Percentiles rank a stretch among this genome's conserved stretches.
These are phyloP conservation scores for Thalassarche chlororhynchos DNA, from an alignment of 2,113 vertebrate species.

Conservation along the genomic window DNA sequence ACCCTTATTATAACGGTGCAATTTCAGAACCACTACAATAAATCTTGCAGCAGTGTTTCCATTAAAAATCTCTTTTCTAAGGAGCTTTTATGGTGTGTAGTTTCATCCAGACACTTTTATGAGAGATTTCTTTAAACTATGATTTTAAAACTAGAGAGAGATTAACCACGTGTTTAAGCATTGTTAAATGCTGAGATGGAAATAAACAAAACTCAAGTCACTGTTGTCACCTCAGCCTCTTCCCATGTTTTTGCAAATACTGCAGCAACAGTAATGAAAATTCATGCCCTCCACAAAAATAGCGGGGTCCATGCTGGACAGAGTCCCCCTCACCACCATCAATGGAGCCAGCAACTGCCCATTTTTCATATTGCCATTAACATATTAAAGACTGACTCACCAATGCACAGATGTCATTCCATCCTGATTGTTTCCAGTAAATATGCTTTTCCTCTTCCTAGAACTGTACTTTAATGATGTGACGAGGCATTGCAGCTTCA, in stretches of 20 bases:
- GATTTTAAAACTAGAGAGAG: slow-evolving; percentile 31
- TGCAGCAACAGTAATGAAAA: background rate
- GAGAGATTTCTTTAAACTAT: slow-evolving; percentile 39
- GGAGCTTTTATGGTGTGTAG: slow-evolving; percentile 1
- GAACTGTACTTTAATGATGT: slow-evolving; percentile 27
- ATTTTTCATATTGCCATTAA: slow-evolving; percentile 24
- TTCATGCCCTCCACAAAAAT: background rate
- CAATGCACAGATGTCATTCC: background rate
- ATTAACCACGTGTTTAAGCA: slow-evolving; percentile 36
- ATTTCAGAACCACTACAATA: slow-evolving; percentile 41
- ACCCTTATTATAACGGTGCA: slow-evolving; percentile 55
- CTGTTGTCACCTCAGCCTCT: background rate
- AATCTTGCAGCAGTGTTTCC: slow-evolving; percentile 22
- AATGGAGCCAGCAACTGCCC: background rate
- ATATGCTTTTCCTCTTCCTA: background rate
- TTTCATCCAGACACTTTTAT: slow-evolving; percentile 24
- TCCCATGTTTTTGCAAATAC: background rate
- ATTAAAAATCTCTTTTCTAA: slow-evolving; percentile 48
- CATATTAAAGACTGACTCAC: background rate
- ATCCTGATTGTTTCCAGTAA: background rate
- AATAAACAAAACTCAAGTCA: background rate
- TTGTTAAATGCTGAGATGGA: background rate
- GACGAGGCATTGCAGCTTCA: background rate
- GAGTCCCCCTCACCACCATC: background rate
- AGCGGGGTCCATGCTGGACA: background rate